These are phyloP conservation scores for Cerceris rybyensis DNA, from an alignment of 2,888 invertebrate species.

Conservation along the genomic window DNA sequence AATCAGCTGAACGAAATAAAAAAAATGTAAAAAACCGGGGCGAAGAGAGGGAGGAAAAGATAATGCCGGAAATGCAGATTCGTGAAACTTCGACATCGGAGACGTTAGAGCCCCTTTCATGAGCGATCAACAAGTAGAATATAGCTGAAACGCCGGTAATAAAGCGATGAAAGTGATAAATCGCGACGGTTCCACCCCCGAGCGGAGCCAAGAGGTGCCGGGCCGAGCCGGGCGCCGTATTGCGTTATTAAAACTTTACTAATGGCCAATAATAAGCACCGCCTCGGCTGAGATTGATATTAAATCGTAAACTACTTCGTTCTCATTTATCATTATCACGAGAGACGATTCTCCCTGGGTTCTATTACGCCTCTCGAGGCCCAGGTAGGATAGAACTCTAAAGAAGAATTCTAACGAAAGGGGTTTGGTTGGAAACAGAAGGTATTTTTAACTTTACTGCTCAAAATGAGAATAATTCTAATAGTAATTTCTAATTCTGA, in stretches of 20 bases:
- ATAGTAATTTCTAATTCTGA: no score
- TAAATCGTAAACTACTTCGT: slow-evolving; percentile 73
- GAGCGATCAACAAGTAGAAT: slow-evolving; percentile 75
- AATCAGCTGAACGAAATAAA: slow-evolving; percentile 36
- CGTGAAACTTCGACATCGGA: slow-evolving; percentile 48
- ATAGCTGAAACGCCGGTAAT: slow-evolving; percentile 71
- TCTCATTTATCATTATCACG: slow-evolving; percentile 75
- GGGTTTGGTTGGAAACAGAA: neutral
- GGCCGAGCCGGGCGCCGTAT: slow-evolving; percentile 54
- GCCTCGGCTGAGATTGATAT: slow-evolving; percentile 73
- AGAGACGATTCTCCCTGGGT: slow-evolving; percentile 40
- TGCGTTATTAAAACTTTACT: slow-evolving; percentile 78
- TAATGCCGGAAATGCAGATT: slow-evolving; percentile 56
- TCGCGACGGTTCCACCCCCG: slow-evolving; percentile 65
- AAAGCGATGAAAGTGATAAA: slow-evolving; percentile 75
- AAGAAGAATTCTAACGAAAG: slow-evolving; percentile 35
- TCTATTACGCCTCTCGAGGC: slow-evolving; percentile 40
- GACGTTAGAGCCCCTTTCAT: slow-evolving; percentile 52
- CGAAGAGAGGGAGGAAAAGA: slow-evolving; percentile 39
- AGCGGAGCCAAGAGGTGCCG: neutral
- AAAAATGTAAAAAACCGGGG: neutral
- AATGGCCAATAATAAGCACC: slow-evolving; percentile 77
- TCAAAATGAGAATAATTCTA: no score
- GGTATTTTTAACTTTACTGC: no score
- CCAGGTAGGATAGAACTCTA: slow-evolving; percentile 14